Evolutionary conservation across 2,888 invertebrate species (phyloP), one percentile per base, ranked within the genome.

Genomic region (Eulithis testata): DNA sequence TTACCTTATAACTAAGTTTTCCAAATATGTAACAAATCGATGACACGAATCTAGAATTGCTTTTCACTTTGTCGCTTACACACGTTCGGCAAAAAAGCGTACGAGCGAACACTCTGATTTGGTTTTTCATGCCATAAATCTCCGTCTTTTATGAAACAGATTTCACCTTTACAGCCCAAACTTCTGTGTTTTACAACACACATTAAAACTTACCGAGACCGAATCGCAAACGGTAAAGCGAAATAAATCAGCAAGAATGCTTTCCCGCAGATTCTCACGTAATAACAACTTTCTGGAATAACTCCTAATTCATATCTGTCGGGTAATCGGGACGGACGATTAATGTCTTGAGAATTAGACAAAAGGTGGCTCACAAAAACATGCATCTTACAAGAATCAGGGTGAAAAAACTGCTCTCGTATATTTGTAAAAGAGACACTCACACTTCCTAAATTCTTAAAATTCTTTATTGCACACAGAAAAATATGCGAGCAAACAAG

Each of bases 201-300:
- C 58, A 61, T 67, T 74, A 69, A 73, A 77, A 65, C 63, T 68
- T 63, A 36, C 58, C 21, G 45, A 66, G 40, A 50, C 54, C 44
- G 61, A 68, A 79, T 60, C 60, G 75, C 76, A 71, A 74, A 77
- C 77, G 77, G 81, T 77, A 79, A 82, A 86, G 76, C 82, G 76
- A 60, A 74, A 85, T 87, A 86, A 87, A 86, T 88, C 85, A 83
- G 59, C 59, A 66, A 75, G 77, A 75, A 76, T 73, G 76, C 79
- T 83, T 79, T 76, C 73, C 73, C 76, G 76, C 80, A 82, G 82
- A 82, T 85, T 84, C 82, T 78, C 80, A 81, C 81, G 81, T 83
- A 84, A 84, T 88, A 86, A 84, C 83, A 81, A 78, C 57, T 51
- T 67, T 67, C 43, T 21, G 60, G 61, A 60, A 63, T 60, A 69